Evolutionary conservation across 2,797 vertebrate species (phyloP).

Genomic region (Acrossocheilus wenchowensis): DNA sequence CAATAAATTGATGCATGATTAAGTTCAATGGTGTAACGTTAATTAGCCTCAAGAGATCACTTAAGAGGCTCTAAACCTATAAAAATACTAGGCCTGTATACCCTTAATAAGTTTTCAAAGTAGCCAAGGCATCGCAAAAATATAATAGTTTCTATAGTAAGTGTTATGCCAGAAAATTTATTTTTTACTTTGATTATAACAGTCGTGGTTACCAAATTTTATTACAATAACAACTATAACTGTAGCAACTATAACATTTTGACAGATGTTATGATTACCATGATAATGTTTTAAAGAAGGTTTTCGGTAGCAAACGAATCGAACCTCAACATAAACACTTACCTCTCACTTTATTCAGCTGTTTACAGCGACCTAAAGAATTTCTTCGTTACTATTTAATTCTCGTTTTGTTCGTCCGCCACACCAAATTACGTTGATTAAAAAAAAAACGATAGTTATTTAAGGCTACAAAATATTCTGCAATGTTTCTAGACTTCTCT

Average conservation of each 20-base stretch:
- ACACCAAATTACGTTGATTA: background rate
- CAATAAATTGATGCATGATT: background rate
- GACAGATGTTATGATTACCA: background rate
- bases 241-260: background rate
- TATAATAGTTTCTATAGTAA: background rate
- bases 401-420: background rate
- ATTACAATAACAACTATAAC: background rate
- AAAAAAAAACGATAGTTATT: background rate
- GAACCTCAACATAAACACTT: constrained; percentile 2
- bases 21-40: background rate
- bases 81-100: no score
- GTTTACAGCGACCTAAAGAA: background rate
- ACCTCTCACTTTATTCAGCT: constrained; percentile 19
- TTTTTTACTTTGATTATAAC: background rate
- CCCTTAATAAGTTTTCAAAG: background rate
- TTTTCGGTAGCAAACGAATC: background rate
- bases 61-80: background rate
- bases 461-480: background rate
- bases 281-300: background rate
- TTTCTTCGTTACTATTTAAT: background rate
- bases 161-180: background rate
- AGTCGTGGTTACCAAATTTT: background rate
- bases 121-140: background rate
- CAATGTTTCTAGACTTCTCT: constrained; percentile 17
- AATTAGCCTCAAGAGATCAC: no score